Base-by-base conservation (phyloP, 1,140 invertebrate species). In the Polypedilum vanderplanki region DNA sequence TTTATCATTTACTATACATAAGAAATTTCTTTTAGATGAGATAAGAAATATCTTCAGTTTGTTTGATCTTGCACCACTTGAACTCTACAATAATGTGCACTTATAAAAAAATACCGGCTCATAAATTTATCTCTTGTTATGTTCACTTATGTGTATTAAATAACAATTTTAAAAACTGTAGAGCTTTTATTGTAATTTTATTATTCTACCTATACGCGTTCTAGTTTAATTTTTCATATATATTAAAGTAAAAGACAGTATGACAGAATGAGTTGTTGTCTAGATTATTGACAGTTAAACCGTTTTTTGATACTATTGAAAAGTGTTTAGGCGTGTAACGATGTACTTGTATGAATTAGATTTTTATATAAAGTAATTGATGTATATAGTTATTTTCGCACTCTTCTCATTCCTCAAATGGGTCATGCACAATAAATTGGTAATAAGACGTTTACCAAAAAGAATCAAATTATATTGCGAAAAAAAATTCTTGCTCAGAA, bases 191-290 rank as follows among this genome's bases (percentile, higher is more conserved):
- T 33, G 24, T 33, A 33, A 1, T n/a, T n/a, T n/a, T n/a, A n/a
- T 33, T 33, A 33, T 33, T 33, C 24, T 33, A 33, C 24, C 46
- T 57, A n/a, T 12, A n/a, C 46, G 12, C 46, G 46, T 57, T 57
- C 46, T 57, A 57, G 46, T 57, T 33, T 33, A 33, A 33, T 33
- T 57, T n/a, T 46, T 57, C 46, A 3, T n/a, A 15, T 57, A 57
- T 33, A 33, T 33, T 12, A 57, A 57, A 57, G 46, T 57, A 57
- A 12, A 57, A 57, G 41, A 57, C 12, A n/a, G 10, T 57, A 15
- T 57, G 46, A 57, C 46, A 57, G 46, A 12, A 57, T n/a, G 46
- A 57, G 12, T 57, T 57, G 46, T 57, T 57, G 46, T 57, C 46
- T 57, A 57, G 12, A 4, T 15, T 57, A 57, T 57, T 57, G 46